Evolutionary conservation across 2,797 vertebrate genomes (phyloP).

Genomic region (Salmo trutta): DNA sequence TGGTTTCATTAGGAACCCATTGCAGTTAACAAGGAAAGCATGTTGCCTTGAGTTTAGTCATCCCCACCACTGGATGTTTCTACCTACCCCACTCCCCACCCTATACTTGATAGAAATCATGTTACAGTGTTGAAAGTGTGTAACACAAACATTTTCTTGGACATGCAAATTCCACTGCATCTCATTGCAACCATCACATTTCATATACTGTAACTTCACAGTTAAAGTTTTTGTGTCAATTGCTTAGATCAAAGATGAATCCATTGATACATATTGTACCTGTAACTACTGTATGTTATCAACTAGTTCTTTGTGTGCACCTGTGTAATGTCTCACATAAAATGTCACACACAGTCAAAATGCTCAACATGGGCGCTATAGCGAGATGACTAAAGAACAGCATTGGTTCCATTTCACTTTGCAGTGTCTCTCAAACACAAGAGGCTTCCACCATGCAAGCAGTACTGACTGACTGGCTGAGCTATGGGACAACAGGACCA

Average conservation of each 20-base stretch:
- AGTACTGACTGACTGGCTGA: neutral
- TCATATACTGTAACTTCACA: too few species aligned
- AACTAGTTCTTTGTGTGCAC: neutral
- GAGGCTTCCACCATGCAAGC: neutral
- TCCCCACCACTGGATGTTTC: slow-evolving; percentile 50
- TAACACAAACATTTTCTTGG: neutral
- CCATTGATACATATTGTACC: too few species aligned
- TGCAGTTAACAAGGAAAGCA: slow-evolving; percentile 70
- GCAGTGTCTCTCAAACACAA: neutral
- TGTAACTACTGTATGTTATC: neutral
- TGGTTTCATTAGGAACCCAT: slow-evolving; percentile 52
- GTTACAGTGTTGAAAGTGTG: slow-evolving; percentile 14
- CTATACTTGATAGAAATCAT: neutral
- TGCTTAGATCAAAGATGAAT: neutral
- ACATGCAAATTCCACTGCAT: too few species aligned
- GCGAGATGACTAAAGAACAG: neutral
- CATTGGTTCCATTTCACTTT: neutral
- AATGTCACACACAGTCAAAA: too few species aligned
- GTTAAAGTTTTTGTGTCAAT: neutral
- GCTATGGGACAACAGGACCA: neutral
- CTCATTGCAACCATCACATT: too few species aligned
- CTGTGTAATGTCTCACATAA: neutral
- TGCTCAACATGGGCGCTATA: neutral
- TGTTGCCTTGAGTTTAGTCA: slow-evolving; percentile 50
- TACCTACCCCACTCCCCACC: slow-evolving; percentile 17